Base-by-base conservation (phyloP, 2,888 invertebrate species). In the Lepetodrilus schrolli region DNA sequence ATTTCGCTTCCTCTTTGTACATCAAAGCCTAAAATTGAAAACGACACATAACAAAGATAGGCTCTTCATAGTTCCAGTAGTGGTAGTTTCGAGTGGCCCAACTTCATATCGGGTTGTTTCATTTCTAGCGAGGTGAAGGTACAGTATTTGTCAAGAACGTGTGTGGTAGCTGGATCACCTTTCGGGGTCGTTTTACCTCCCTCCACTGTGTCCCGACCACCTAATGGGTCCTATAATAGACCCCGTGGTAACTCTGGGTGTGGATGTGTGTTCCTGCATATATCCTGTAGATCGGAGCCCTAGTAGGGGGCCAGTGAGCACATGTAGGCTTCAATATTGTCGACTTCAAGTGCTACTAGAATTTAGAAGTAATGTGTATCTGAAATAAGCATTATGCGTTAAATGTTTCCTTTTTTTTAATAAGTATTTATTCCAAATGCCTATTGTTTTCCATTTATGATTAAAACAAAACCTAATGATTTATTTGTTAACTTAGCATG, bases 11-110 rank as follows among this genome's bases (percentile, higher is more conserved):
- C 58, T 58, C 58, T 30, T 58, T 58, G 26, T 4, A 58, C 58
- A 58, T 58, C 58, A 58, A 58, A 58, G 58, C 58, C n/a, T 30
- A 17, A 58, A 58, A 58, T 58, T 58, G 58, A 58, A 58, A 58
- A 58, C 58, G 58, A 58, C 58, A 58, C 58, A 58, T 58, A 58
- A 58, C 58, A 58, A 58, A 58, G 58, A 58, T 58, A 58, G 58
- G 26, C 58, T 34, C n/a, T 58, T 10, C 26, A 23, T 34, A 58
- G 26, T 34, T 26, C 26, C 30, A 58, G n/a, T 58, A 34, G 26
- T 58, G 26, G 23, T 34, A 26, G 30, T 17, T 10, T 17, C 30
- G 30, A 58, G 58, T 58, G 30, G 26, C 17, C 58, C 7, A 30
- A 30, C 58, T 58, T 34, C 26, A 58, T 26, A 58, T 58, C 58